Evolutionary conservation across 2,797 vertebrate species (phyloP).

Genomic region (Falco naumanni): DNA sequence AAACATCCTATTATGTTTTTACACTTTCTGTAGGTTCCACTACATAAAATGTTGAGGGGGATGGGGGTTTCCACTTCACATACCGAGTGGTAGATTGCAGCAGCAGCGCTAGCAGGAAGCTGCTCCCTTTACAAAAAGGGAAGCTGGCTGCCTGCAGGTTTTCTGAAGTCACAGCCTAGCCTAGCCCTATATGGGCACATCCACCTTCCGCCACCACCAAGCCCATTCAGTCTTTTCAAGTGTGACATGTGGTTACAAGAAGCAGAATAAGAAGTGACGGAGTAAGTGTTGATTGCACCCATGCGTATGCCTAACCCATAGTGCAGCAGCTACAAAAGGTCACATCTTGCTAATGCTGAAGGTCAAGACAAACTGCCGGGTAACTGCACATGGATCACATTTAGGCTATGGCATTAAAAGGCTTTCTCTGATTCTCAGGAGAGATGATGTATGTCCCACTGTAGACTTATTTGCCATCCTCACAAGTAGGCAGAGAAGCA

Average conservation of each 20-base stretch:
- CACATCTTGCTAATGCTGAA: not conserved
- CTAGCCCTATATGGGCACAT: not conserved
- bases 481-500: not conserved
- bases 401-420: not conserved
- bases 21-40: slow-evolving; percentile 9
- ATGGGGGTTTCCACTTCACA: slow-evolving; percentile 8
- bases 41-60: not conserved
- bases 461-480: not conserved
- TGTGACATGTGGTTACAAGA: fast-evolving
- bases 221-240: not conserved
- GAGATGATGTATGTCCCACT: not conserved
- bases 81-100: not conserved
- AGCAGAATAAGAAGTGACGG: not conserved
- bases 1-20: not conserved
- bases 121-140: not conserved
- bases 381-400: not conserved
- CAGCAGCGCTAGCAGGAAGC: slow-evolving; percentile 11
- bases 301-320: not conserved
- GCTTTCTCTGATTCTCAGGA: not conserved
- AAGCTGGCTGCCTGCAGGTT: not conserved
- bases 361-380: not conserved
- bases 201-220: not conserved
- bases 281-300: not conserved
- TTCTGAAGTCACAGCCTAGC: not conserved
- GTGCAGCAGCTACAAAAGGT: not conserved